Evolutionary conservation across 2,888 invertebrate species (phyloP), one percentile per base, ranked within the genome.

Genomic region (Diloba caeruleocephala): DNA sequence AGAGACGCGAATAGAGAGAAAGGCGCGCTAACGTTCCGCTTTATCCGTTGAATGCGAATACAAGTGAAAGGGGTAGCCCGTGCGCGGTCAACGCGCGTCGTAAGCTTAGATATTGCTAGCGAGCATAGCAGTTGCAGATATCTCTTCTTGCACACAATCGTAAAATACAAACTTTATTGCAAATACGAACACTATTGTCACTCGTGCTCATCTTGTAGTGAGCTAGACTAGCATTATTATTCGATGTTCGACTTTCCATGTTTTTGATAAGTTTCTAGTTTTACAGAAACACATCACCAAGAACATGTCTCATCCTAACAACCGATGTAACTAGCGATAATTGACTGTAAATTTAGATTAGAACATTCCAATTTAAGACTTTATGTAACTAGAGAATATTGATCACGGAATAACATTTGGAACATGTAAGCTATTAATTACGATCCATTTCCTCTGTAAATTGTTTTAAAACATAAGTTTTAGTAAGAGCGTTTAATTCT

Each of bases 11-110:
- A 90, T 79, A 90, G 82, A 87, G 92, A 91, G 92, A 92, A 92
- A 92, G 92, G 92, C 91, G 83, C 84, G 74, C 79, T 73, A 73
- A 82, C 84, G 90, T 89, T 90, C 84, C 86, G 83, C 89, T 88
- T 88, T 85, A 88, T 89, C 85, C 89, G 85, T 76, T 87, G 78
- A 85, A 84, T 84, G 85, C 85, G 85, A 89, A 87, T 83, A 87
- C 85, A 90, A 92, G 92, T 92, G 92, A 92, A 92, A 92, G 92
- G 92, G 92, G 91, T 90, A 85, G 89, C 85, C 84, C 82, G 79
- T 81, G 84, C 82, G 82, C 89, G 89, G 88, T 87, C 87, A 89
- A 81, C 82, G 83, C 79, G 81, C 79, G 78, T 79, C 76, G 67
- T 74, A 74, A 76, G 81, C 81, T 79, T 76, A 74, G 79, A 79